Percentiles rank a stretch among this genome's conserved stretches.
phyloP scores from a whole-genome alignment of 2,797 vertebrate species.

The Epinephelus awoara region DNA sequence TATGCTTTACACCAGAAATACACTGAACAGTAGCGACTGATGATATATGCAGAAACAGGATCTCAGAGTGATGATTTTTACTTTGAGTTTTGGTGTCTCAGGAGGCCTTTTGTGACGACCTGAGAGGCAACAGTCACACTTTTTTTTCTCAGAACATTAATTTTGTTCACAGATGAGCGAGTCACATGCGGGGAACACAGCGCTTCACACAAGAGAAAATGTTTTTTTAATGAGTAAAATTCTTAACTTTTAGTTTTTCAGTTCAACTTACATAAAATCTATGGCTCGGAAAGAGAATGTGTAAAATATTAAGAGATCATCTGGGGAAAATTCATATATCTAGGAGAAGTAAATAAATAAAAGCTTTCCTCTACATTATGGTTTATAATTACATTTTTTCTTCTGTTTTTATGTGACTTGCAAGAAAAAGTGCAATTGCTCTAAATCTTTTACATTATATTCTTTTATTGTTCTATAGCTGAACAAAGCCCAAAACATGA shows the following conservation, averaged over 20 bases:
- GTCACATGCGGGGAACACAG: slow-evolving; percentile 8
- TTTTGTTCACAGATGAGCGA: slow-evolving; percentile 51
- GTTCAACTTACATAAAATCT: not conserved
- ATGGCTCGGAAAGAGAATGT: not conserved
- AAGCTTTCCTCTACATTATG: not conserved
- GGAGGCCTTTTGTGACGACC: slow-evolving; percentile 49
- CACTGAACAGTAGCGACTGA: not conserved
- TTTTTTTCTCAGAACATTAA: slow-evolving; percentile 26
- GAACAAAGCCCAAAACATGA: not conserved
- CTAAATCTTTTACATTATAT: not conserved
- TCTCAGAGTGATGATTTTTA: slow-evolving; percentile 21
- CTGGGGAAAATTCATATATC: not conserved
- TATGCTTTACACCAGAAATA: not conserved
- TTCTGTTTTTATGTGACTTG: not conserved
- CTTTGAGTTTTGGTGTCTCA: slow-evolving; percentile 42
- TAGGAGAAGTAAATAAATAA: not conserved
- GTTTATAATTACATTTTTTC: not conserved
- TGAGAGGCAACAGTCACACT: slow-evolving; percentile 45
- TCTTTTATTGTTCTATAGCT: not conserved
- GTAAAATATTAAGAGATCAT: not conserved
- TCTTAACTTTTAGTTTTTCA: not conserved
- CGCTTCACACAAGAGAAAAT: not conserved
- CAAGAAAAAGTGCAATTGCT: not conserved
- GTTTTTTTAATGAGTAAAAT: not conserved
- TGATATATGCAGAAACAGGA: not conserved